Evolutionary conservation across 2,113 vertebrate genomes (phyloP).

Genomic region (Labeo catla): DNA sequence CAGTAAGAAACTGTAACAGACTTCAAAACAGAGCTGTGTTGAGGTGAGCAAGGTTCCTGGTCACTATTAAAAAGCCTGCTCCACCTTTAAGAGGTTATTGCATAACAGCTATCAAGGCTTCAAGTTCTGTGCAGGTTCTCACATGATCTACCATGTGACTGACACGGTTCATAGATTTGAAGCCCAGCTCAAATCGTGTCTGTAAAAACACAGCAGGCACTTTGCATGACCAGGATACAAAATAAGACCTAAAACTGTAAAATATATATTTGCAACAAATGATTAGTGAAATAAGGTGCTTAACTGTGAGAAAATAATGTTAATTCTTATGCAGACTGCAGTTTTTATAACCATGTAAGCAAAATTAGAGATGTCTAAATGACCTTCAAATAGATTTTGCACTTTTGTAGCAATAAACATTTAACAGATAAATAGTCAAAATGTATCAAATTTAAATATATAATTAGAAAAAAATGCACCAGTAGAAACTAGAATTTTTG

Average conservation of each 20-base stretch:
- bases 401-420: too few species aligned
- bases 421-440: too few species aligned
- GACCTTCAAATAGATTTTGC: too few species aligned
- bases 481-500: background rate
- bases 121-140: slow-evolving; percentile 12
- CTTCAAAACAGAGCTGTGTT: background rate
- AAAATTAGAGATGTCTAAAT: background rate
- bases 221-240: background rate
- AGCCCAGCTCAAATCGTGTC: background rate
- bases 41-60: background rate
- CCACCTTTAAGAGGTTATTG: slow-evolving; percentile 1
- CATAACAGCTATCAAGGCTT: slow-evolving; percentile 11
- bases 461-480: too few species aligned
- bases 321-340: too few species aligned
- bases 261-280: background rate
- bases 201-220: background rate
- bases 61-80: background rate
- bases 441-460: too few species aligned
- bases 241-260: background rate
- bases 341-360: background rate
- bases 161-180: slow-evolving; percentile 19
- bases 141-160: slow-evolving; percentile 22
- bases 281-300: background rate
- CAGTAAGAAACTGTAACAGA: background rate
- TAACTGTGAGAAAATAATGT: background rate